Evolutionary conservation across 2,113 vertebrate species (phyloP).

Genomic region (Martes martes): DNA sequence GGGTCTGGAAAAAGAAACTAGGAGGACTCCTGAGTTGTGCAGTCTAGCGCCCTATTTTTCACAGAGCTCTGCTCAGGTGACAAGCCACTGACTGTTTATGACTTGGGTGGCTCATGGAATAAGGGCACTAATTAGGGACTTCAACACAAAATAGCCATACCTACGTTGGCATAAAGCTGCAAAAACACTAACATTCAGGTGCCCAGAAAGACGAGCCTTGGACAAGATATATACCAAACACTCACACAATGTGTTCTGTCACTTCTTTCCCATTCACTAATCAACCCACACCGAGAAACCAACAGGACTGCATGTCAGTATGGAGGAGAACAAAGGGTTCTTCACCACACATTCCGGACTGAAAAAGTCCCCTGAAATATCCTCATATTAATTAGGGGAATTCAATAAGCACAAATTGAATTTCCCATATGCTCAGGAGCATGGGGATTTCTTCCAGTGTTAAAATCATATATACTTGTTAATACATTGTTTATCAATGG

Average conservation of each 20-base stretch:
- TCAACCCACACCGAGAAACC: neutral
- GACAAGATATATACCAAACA: neutral
- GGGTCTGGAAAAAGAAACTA: neutral
- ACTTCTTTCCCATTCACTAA: neutral
- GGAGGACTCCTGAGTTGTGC: neutral
- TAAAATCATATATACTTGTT: neutral
- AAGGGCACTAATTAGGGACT: neutral
- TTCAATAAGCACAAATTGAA: neutral
- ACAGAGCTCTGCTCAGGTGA: neutral
- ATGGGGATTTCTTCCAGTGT: neutral
- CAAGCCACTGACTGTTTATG: neutral
- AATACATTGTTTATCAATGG: neutral
- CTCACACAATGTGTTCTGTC: neutral
- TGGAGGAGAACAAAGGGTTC: neutral
- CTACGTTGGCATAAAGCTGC: neutral
- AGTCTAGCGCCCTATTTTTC: neutral
- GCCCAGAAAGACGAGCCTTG: neutral
- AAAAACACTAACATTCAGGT: neutral
- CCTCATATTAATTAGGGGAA: neutral
- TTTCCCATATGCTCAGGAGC: neutral
- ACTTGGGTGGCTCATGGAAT: neutral
- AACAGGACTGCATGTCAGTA: neutral
- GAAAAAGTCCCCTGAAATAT: neutral
- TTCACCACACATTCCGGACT: neutral
- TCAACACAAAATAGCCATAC: neutral